Base-by-base conservation (phyloP, 1,140 invertebrate species). In the Magallana ariakensis region DNA sequence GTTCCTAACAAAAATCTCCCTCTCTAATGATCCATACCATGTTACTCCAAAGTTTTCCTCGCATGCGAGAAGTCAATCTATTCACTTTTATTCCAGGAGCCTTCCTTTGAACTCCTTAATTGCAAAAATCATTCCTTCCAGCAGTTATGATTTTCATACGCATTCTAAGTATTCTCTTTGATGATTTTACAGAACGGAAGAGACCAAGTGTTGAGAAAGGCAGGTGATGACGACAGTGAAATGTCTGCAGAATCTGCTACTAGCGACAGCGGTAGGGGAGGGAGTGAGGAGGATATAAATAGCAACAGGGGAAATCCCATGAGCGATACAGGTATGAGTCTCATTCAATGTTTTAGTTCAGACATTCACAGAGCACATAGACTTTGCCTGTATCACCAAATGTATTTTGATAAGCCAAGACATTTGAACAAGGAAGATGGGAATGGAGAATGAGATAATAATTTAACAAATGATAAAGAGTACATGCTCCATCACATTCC, bases 241-340 rank as follows among this genome's bases (percentile, higher is more conserved):
- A 90, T 90, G 5, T 92, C 91, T 15, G 92, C 88, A 86, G 92
- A 91, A 55, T 90, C 89, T 8, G 87, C 88, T 16, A 93, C 91
- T 6, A 92, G 91, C 83, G 93, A 93, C 87, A 93, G 92, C 85
- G 92, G 92, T 0, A 84, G 92, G 0, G 92, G 92, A 11, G 90
- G 90, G 0, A 93, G 92, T 85, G 91, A 92, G 57, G 92, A 92
- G 54, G 92, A 93, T 88, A 90, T 91, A 53, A 80, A 91, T 85
- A 90, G 91, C 62, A 91, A 89, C 81, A 86, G 84, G 53, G 90
- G 89, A 54, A 90, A 90, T 22, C 83, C 87, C n/a, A 80, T 91
- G 55, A 91, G 91, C 84, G 91, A 91, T 81, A 87, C 88, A 66
- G 92, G 91, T 88, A 90, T 55, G 15, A 54, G 80, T 19, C 80